Percentiles rank a stretch among this genome's conserved stretches.
phyloP scores from a whole-genome alignment of 2,113 vertebrate genomes.

The Uria aalge region DNA sequence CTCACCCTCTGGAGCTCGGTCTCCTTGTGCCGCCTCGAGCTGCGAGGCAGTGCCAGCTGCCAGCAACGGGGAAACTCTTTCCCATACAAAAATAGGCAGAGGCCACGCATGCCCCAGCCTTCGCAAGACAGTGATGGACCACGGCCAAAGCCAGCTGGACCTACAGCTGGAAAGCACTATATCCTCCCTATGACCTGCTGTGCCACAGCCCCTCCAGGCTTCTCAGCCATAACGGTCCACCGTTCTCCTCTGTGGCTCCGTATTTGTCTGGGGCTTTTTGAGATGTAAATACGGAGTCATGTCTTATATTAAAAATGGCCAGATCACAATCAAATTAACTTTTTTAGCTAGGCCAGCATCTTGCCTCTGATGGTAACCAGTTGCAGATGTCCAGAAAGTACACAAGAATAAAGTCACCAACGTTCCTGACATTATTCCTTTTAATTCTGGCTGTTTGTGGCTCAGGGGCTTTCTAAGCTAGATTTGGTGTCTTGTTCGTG shows the following conservation, averaged over 20 bases:
- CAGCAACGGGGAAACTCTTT: background rate
- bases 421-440: background rate
- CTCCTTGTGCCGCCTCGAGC: fast-evolving
- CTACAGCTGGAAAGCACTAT: background rate
- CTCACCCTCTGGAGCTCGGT: background rate
- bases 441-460: background rate
- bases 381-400: background rate
- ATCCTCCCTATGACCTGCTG: background rate
- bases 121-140: fast-evolving
- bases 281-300: background rate
- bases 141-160: background rate
- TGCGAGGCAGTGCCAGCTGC: background rate
- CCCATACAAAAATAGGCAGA: background rate
- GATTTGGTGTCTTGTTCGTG: background rate
- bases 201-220: background rate
- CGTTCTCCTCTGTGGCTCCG: fast-evolving
- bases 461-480: background rate
- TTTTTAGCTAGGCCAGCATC: background rate
- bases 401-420: background rate
- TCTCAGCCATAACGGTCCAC: background rate
- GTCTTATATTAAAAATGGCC: background rate
- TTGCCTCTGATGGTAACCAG: background rate
- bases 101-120: background rate
- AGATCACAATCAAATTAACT: background rate
- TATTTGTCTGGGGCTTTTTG: background rate